Evolutionary conservation across 1,140 invertebrate species (phyloP).

Genomic region (Eriosoma lanigerum): DNA sequence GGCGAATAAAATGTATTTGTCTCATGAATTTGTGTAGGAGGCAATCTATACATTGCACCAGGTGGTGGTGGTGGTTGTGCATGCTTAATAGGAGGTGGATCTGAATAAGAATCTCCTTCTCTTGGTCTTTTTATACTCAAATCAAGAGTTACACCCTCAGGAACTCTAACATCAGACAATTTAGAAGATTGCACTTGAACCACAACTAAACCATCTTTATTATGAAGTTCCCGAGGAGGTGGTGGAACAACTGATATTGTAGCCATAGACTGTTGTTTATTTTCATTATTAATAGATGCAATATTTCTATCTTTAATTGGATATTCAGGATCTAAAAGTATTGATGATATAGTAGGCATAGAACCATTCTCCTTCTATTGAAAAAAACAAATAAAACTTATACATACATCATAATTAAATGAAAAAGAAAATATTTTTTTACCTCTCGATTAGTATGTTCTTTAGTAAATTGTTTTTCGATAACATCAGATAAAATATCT

Average conservation of each 20-base stretch:
- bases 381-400: slow-evolving; percentile 39
- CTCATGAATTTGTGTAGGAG: slow-evolving; percentile 57
- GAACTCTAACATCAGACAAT: slow-evolving; percentile 67
- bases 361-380: slow-evolving; percentile 29
- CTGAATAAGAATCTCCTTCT: slow-evolving; percentile 56
- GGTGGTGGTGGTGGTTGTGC: slow-evolving; percentile 57
- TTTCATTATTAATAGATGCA: slow-evolving; percentile 29
- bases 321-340: slow-evolving; percentile 48
- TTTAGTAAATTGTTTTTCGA: slow-evolving; percentile 72
- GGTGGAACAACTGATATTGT: slow-evolving; percentile 70
- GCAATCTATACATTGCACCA: slow-evolving; percentile 58
- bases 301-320: slow-evolving; percentile 41
- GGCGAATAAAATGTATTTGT: slow-evolving; percentile 57
- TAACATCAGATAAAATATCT: slow-evolving; percentile 74
- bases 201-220: slow-evolving; percentile 57
- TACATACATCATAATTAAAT: slow-evolving; percentile 54
- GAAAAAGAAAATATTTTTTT: background rate
- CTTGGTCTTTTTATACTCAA: slow-evolving; percentile 78
- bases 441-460: slow-evolving; percentile 58
- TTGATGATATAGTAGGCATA: slow-evolving; percentile 40
- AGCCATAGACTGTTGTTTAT: slow-evolving; percentile 57
- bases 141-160: slow-evolving; percentile 72
- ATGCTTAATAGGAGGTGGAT: slow-evolving; percentile 50
- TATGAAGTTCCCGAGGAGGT: slow-evolving; percentile 56
- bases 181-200: slow-evolving; percentile 60